A percentile compares a stretch with the other conserved stretches of the same genome.
Evolutionary conservation across 1,140 invertebrate species (phyloP).

Genomic region (Hyles euphorbiae): DNA sequence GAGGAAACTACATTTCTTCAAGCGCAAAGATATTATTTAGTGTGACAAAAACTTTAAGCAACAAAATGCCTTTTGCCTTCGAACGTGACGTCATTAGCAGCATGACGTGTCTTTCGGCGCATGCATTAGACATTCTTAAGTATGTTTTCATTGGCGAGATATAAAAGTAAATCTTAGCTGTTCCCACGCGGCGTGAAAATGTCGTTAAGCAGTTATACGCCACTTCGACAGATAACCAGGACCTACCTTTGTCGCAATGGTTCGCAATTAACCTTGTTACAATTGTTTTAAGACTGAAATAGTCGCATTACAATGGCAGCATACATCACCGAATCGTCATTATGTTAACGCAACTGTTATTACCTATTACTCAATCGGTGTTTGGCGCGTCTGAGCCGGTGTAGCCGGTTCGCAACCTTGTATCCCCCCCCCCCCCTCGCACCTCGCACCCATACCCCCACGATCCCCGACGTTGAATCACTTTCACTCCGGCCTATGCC

Average conservation of each 20-base stretch:
- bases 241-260: too few species aligned
- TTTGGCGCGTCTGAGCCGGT: conserved; percentile 50
- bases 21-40: too few species aligned
- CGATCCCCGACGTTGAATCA: conserved; percentile 31
- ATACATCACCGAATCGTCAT: conserved; percentile 37
- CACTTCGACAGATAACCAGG: background rate
- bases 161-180: too few species aligned
- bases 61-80: too few species aligned
- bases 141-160: too few species aligned
- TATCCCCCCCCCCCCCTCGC: conserved; percentile 16
- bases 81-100: too few species aligned
- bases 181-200: too few species aligned
- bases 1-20: too few species aligned
- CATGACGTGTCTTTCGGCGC: too few species aligned
- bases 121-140: too few species aligned
- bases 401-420: conserved; percentile 61
- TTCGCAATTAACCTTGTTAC: conserved; percentile 18
- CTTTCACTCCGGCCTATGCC: conserved; percentile 50
- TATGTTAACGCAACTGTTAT: conserved; percentile 53
- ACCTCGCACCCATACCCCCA: conserved; percentile 14
- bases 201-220: background rate
- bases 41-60: too few species aligned
- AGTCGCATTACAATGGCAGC: conserved; percentile 12
- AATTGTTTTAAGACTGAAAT: conserved; percentile 12
- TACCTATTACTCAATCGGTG: conserved; percentile 59